Percentiles rank a stretch among this genome's conserved stretches.
phyloP scores from a whole-genome alignment of 1,140 invertebrate genomes.

The Atta cephalotes region DNA sequence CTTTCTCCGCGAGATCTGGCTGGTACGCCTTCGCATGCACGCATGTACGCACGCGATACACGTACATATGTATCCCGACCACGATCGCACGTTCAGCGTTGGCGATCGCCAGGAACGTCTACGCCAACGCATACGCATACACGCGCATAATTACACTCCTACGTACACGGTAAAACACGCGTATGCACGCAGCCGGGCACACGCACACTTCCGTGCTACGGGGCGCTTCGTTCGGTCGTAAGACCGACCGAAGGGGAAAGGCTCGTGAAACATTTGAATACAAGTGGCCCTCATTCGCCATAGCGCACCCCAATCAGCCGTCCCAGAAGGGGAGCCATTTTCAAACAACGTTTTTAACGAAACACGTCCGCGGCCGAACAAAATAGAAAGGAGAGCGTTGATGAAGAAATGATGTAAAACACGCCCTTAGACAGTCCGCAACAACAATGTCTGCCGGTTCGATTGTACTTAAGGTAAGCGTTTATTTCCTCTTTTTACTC shows the following conservation, averaged over 20 bases:
- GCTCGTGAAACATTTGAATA: conserved; percentile 61
- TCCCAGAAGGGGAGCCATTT: conserved; percentile 18
- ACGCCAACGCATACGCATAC: conserved; percentile 26
- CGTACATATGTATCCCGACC: background rate
- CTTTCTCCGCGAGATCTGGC: conserved; percentile 58
- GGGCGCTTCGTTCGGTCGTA: conserved; percentile 46
- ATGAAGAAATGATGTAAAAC: conserved; percentile 38
- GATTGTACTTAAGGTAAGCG: conserved; percentile 50
- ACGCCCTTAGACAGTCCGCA: background rate
- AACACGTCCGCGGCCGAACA: conserved; percentile 45
- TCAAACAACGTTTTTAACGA: conserved; percentile 62
- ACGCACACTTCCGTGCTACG: conserved; percentile 56
- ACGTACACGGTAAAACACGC: conserved; percentile 1
- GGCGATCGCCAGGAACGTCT: conserved; percentile 4
- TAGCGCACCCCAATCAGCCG: conserved; percentile 60
- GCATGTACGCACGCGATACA: conserved; percentile 14
- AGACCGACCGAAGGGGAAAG: conserved; percentile 34
- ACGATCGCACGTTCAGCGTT: background rate
- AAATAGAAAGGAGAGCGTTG: conserved; percentile 16
- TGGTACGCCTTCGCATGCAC: conserved; percentile 51
- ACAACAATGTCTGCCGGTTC: conserved; percentile 22
- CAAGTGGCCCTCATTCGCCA: conserved; percentile 60
- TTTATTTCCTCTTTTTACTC: conserved; percentile 45
- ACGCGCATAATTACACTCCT: background rate
- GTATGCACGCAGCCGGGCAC: conserved; percentile 1